Evolutionary conservation across 2,797 vertebrate genomes (phyloP), one percentile per base, ranked within the genome.

Genomic region (Thaleichthys pacificus): DNA sequence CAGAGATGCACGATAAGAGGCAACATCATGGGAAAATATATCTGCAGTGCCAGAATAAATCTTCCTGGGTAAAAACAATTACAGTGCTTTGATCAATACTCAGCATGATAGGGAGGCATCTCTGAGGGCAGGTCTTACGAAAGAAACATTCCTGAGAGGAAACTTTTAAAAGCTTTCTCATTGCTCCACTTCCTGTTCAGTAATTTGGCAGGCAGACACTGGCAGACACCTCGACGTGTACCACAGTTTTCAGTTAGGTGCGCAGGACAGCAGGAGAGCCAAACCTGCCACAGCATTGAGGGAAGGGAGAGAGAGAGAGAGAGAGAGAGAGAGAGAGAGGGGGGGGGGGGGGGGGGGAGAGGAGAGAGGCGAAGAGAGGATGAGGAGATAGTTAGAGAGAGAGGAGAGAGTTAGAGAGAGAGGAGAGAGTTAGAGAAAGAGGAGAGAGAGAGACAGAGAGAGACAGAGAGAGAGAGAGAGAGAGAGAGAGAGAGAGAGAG

Each of bases 121-220:
- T 70, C 77, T 73, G 80, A 80, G 72, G 7, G 80, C 67, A 77
- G 28, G 71, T 70, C 76, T 71, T 54, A 69, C 77, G 51, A 56
- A 75, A 82, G 71, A 72, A 69, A 47, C 42, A 77, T 78, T 86
- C 83, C 73, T 79, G 66, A 72, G 79, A 86, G 85, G 84, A 85
- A 71, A 85, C 75, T 75, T 72, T 80, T 68, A 70, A 56, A 76
- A 54, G 22, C 65, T 26, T 30, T 22, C 60, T 68, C 66, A 77
- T 54, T 69, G 72, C 71, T 69, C 62, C 77, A 69, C 77, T 57
- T 68, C 66, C 66, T 73, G 76, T 73, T 69, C 76, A 71, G 69
- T 79, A 70, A 80, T 85, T 85, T 86, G 82, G 82, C 73, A 65
- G 61, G 66, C 68, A 19, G 30, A 49, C 75, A 54, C 80, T 73